phyloP scores from a whole-genome alignment of 2,797 vertebrate genomes.

The Chromobotia macracanthus region DNA sequence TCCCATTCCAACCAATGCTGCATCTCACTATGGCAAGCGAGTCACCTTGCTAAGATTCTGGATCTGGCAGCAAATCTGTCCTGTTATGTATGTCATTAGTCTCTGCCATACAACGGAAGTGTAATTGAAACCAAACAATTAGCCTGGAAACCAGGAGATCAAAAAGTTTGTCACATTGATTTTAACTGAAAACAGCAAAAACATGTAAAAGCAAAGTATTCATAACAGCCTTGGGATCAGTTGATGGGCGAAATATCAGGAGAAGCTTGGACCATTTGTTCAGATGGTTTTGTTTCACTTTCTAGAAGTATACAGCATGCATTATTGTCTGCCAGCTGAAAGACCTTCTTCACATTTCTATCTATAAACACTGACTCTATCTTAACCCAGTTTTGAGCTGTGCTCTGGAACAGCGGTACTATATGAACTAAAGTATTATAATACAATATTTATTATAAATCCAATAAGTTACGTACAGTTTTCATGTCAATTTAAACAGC shows the following conservation, averaged over 20 bases:
- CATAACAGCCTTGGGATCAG: conserved; percentile 12
- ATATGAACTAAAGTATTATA: not conserved
- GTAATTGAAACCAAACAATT: no score
- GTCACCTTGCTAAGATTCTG: conserved; percentile 57
- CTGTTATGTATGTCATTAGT: conserved; percentile 35
- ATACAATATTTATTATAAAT: conserved; percentile 3
- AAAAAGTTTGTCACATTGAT: conserved; percentile 35
- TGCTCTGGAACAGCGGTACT: conserved; percentile 8
- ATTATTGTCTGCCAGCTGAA: conserved; percentile 54
- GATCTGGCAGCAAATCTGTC: conserved; percentile 54
- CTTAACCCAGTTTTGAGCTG: conserved; percentile 28
- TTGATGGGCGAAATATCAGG: conserved; percentile 38
- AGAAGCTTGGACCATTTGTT: conserved; percentile 51
- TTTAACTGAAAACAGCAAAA: not conserved
- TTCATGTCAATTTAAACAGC: not conserved
- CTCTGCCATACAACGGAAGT: conserved; percentile 33
- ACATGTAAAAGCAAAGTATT: conserved; percentile 5
- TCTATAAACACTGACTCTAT: conserved; percentile 42
- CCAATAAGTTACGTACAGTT: not conserved
- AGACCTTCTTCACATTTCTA: conserved; percentile 27
- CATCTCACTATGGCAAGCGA: conserved; percentile 49
- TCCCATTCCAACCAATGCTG: conserved; percentile 53
- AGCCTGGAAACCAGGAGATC: no score
- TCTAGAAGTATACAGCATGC: conserved; percentile 58
- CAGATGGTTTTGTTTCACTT: conserved; percentile 59